Evolutionary conservation across 2,888 invertebrate genomes (phyloP).

Genomic region (Tetropium fuscum): DNA sequence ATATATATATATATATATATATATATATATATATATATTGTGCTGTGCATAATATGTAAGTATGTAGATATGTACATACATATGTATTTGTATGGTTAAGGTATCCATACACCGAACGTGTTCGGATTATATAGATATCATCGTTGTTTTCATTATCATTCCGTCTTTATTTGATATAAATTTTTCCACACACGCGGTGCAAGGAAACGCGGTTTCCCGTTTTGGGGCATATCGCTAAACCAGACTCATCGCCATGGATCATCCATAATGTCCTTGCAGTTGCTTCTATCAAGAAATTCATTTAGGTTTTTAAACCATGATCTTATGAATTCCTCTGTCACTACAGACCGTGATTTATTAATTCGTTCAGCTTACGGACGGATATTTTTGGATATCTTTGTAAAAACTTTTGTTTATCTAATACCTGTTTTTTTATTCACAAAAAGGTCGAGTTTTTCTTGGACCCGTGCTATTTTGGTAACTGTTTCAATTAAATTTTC

Average conservation of each 20-base stretch:
- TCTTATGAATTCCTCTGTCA: neutral
- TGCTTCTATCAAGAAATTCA: neutral
- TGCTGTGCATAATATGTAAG: too few species aligned
- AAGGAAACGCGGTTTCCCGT: neutral
- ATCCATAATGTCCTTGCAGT: neutral
- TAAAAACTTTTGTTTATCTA: slow-evolving; percentile 1
- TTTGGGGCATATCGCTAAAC: neutral
- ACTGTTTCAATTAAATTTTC: slow-evolving; percentile 5
- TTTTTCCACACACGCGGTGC: neutral
- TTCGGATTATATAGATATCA: too few species aligned
- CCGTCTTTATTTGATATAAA: neutral
- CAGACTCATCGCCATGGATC: too few species aligned
- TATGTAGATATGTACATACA: too few species aligned
- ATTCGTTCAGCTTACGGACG: too few species aligned
- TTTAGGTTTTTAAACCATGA: slow-evolving; percentile 1
- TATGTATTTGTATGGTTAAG: too few species aligned
- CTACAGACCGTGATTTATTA: neutral
- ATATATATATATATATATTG: too few species aligned
- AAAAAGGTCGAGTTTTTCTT: neutral
- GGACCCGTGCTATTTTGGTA: slow-evolving; percentile 1
- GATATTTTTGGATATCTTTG: neutral
- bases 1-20: too few species aligned
- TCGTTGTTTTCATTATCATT: neutral
- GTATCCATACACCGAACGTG: too few species aligned
- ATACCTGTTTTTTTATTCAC: neutral